Evolutionary conservation across 2,888 invertebrate species (phyloP).

Genomic region (Melitaea athalia): DNA sequence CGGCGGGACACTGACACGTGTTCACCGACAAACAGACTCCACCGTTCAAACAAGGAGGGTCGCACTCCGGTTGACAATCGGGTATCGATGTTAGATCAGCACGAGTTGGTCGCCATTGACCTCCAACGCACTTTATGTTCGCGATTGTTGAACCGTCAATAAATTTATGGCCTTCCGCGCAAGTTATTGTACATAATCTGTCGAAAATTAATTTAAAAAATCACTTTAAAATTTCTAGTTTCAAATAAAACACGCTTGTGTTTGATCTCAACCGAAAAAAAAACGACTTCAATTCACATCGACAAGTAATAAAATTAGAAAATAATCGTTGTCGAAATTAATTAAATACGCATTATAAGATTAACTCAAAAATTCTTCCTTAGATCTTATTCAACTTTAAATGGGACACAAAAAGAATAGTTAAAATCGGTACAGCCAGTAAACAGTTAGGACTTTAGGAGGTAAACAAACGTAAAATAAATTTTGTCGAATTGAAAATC

Average conservation of each 20-base stretch:
- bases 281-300: background rate
- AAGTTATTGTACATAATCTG: conserved; percentile 86
- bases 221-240: too few species aligned
- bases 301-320: background rate
- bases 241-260: too few species aligned
- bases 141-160: conserved; percentile 87
- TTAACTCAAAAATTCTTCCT: too few species aligned
- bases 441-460: too few species aligned
- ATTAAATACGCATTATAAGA: too few species aligned
- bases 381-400: too few species aligned
- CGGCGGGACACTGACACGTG: conserved; percentile 89
- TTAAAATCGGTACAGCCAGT: too few species aligned
- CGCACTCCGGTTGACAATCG: conserved; percentile 85
- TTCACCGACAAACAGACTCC: conserved; percentile 91
- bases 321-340: too few species aligned
- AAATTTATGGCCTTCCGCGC: conserved; percentile 85
- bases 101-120: conserved; percentile 87
- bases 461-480: too few species aligned
- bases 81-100: conserved; percentile 84
- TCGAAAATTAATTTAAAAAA: background rate
- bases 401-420: too few species aligned
- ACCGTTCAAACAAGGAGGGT: conserved; percentile 89
- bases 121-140: conserved; percentile 86
- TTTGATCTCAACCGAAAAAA: too few species aligned
- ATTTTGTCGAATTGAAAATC: too few species aligned